Percentiles rank a stretch among this genome's conserved stretches.
Conservation (phyloP, 2,888 invertebrate genomes). For the Aleiodes leptofemur region DNA sequence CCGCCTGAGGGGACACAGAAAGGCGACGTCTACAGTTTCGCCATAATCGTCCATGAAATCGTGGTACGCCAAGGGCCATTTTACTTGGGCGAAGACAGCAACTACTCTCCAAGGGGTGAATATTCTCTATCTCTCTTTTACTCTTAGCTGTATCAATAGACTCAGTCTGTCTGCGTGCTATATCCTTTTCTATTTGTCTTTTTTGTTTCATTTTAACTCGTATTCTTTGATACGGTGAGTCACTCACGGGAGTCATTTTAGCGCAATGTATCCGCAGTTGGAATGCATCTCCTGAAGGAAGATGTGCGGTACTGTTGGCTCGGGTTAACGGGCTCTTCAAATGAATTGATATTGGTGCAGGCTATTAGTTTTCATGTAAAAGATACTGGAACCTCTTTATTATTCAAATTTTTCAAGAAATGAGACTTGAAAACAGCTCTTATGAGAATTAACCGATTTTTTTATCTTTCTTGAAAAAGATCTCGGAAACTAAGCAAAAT, state of each 20-base stretch:
- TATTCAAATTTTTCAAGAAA: background rate
- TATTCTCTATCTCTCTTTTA: slow-evolving; percentile 50
- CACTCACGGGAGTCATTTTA: slow-evolving; percentile 17
- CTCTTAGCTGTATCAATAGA: slow-evolving; percentile 1
- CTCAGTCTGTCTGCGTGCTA: slow-evolving; percentile 17
- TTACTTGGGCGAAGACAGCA: slow-evolving; percentile 82
- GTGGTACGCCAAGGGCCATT: slow-evolving; percentile 92
- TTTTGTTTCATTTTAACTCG: slow-evolving; percentile 5
- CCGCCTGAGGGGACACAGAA: slow-evolving; percentile 88
- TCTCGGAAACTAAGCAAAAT: too few species aligned
- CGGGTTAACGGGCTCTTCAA: slow-evolving; percentile 15
- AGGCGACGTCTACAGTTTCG: slow-evolving; percentile 97
- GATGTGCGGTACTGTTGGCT: background rate
- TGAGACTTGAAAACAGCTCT: too few species aligned
- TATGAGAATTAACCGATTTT: too few species aligned
- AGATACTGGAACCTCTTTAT: background rate
- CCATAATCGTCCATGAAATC: slow-evolving; percentile 95
- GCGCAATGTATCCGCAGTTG: slow-evolving; percentile 13
- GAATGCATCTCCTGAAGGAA: background rate
- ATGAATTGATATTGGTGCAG: slow-evolving; percentile 13
- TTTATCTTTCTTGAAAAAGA: too few species aligned
- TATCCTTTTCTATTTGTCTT: slow-evolving; percentile 11
- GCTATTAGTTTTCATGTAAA: background rate
- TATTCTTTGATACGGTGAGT: background rate
- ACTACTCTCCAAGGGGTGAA: slow-evolving; percentile 85